Percentiles rank a stretch among this genome's conserved stretches.
Evolutionary conservation across 2,113 vertebrate species (phyloP).

Genomic region (Podocnemis expansa): DNA sequence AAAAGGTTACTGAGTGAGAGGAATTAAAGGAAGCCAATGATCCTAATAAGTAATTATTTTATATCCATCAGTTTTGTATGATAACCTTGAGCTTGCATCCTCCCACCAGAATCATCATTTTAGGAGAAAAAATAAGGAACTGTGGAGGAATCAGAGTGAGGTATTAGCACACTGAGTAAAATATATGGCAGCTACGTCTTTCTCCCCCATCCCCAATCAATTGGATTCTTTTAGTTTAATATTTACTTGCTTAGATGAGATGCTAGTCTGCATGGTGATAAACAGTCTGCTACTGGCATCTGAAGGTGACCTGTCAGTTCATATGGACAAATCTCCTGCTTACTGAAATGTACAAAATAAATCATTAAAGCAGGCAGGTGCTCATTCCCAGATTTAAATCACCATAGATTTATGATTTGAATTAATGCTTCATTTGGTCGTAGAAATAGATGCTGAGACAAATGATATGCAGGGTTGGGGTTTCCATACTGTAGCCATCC

Average conservation of each 20-base stretch:
- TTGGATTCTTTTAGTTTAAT: slow-evolving; percentile 99
- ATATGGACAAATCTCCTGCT: slow-evolving; percentile 99
- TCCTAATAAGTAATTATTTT: slow-evolving; percentile 92
- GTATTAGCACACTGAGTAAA: slow-evolving; percentile 93
- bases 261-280: slow-evolving; percentile 99
- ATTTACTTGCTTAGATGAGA: slow-evolving; percentile 99
- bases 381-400: slow-evolving; percentile 99
- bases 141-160: slow-evolving; percentile 76
- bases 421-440: slow-evolving; percentile 99
- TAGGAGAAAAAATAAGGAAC: slow-evolving; percentile 65
- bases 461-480: slow-evolving; percentile 94
- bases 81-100: slow-evolving; percentile 91
- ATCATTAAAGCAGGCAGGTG: slow-evolving; percentile 99
- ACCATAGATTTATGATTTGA: slow-evolving; percentile 99
- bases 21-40: slow-evolving; percentile 81
- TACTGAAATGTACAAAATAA: slow-evolving; percentile 99
- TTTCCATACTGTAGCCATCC: slow-evolving; percentile 97
- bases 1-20: slow-evolving; percentile 60
- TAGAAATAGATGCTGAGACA: slow-evolving; percentile 98
- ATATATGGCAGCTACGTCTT: slow-evolving; percentile 92
- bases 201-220: slow-evolving; percentile 97
- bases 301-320: slow-evolving; percentile 99
- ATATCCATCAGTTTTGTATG: slow-evolving; percentile 87
- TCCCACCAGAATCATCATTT: slow-evolving; percentile 88
- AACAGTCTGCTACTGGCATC: slow-evolving; percentile 99